These are phyloP conservation scores for Channa striata DNA, from an alignment of 2,797 vertebrate species.

Conservation along the genomic window DNA sequence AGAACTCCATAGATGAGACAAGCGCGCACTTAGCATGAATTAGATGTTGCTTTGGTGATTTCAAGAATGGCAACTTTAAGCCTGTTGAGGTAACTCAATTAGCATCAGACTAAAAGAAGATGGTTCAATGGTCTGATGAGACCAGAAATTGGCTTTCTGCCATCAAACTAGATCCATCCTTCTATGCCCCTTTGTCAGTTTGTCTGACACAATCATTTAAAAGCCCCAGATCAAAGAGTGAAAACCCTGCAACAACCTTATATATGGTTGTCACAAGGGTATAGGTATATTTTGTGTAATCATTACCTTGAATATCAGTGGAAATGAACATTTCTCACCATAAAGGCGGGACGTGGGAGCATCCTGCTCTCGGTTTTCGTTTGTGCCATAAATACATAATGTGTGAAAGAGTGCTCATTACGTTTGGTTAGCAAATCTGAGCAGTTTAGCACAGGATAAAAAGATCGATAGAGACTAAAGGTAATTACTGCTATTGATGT, in stretches of 20 bases:
- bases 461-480: background rate
- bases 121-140: background rate
- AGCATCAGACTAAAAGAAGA: background rate
- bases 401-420: no score
- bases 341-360: background rate
- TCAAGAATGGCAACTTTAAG: background rate
- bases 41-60: conserved; percentile 26
- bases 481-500: background rate
- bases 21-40: background rate
- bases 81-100: conserved; percentile 1
- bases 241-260: no score
- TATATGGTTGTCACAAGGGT: background rate
- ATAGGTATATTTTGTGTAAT: background rate
- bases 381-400: background rate
- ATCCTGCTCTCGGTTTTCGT: background rate
- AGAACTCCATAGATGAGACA: background rate
- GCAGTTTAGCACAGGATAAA: background rate
- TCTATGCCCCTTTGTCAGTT: no score
- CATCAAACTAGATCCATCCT: no score
- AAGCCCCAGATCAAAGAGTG: no score
- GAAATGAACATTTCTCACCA: background rate
- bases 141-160: background rate
- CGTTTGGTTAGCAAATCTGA: background rate
- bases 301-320: background rate
- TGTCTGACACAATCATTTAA: no score